Conservation (phyloP, 2,113 vertebrate genomes). For the Accipiter cooperii region DNA sequence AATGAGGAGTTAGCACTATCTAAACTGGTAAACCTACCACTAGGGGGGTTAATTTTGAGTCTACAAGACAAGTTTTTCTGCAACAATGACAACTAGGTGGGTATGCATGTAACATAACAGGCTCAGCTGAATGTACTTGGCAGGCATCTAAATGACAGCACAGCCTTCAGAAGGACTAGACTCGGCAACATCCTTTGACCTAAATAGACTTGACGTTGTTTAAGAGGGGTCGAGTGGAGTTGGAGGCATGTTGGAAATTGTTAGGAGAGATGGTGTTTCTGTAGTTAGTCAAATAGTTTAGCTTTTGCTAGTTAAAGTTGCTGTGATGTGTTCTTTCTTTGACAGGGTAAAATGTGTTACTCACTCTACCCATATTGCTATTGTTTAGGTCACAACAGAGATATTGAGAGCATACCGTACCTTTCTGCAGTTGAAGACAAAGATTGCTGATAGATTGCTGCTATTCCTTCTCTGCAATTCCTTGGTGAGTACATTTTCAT, state of each 20-base stretch:
- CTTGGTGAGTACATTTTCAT: not conserved
- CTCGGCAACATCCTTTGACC: not conserved
- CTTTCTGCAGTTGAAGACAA: slow-evolving; percentile 16
- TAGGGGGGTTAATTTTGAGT: not conserved
- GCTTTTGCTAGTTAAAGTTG: not conserved
- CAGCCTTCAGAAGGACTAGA: not conserved
- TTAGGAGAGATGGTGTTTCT: not conserved
- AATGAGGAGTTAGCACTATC: not conserved
- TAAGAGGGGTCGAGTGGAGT: not conserved
- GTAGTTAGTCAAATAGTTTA: not conserved
- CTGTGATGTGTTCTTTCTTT: not conserved
- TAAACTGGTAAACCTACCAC: not conserved
- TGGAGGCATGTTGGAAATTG: not conserved
- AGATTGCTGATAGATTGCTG: not conserved
- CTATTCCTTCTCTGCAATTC: slow-evolving; percentile 10
- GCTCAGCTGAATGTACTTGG: not conserved
- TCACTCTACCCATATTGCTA: not conserved
- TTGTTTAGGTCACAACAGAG: not conserved
- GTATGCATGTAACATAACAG: not conserved
- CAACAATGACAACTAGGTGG: not conserved
- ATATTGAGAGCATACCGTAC: not conserved
- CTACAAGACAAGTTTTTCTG: not conserved
- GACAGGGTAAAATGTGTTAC: not conserved
- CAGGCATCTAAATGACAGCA: not conserved
- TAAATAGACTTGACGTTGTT: not conserved